These are phyloP conservation scores for Mobula hypostoma DNA, from an alignment of 2,113 vertebrate genomes.

Conservation along the genomic window DNA sequence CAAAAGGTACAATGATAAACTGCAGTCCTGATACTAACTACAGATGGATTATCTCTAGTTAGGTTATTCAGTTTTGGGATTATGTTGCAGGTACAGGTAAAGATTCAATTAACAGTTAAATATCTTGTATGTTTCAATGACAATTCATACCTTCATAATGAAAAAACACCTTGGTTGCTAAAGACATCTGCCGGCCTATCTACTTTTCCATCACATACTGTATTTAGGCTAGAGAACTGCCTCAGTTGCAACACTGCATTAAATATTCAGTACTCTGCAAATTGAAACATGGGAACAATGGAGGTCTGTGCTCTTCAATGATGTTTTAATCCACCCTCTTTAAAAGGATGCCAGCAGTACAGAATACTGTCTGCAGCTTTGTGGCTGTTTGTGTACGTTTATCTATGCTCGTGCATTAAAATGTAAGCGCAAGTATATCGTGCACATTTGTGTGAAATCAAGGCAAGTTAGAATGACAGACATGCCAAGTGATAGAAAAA, in stretches of 20 bases:
- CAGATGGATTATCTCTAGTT: not conserved
- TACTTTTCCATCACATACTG: not conserved
- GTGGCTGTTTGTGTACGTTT: not conserved
- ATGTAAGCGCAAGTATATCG: not conserved
- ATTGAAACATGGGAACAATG: slow-evolving; percentile 15
- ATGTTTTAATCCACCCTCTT: not conserved
- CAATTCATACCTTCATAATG: not conserved
- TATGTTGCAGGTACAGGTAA: too few species aligned
- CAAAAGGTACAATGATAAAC: not conserved
- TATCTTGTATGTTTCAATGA: not conserved
- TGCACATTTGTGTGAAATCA: not conserved
- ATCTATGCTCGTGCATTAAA: not conserved
- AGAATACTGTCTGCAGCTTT: not conserved
- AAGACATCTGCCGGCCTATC: not conserved
- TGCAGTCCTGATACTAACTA: too few species aligned
- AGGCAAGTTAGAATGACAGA: not conserved
- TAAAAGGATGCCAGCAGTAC: not conserved
- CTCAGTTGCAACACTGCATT: not conserved
- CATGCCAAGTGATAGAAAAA: not conserved
- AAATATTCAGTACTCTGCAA: not conserved
- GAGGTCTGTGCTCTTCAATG: not conserved
- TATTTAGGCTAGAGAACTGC: not conserved
- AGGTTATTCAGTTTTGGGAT: not conserved
- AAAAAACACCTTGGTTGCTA: not conserved
- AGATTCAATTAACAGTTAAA: not conserved